Evolutionary conservation across 1,140 invertebrate genomes (phyloP).

Genomic region (Drosophila miranda): DNA sequence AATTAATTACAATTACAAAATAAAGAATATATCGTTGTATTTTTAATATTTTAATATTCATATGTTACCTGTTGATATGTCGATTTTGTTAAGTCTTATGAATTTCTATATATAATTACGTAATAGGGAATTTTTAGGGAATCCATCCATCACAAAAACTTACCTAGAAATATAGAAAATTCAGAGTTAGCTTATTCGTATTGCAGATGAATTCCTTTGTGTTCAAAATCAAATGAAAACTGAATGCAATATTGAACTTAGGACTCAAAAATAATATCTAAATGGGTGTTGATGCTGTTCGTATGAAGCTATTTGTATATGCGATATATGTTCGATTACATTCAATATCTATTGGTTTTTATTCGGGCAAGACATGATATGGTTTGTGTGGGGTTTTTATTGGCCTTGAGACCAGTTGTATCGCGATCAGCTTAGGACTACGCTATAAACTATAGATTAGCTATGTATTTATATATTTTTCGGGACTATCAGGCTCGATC

Average conservation of each 20-base stretch:
- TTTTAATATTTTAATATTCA: too few species aligned
- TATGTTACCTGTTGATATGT: too few species aligned
- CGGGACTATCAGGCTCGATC: constrained; percentile 25
- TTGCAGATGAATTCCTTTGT: background rate
- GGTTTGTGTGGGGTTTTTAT: background rate
- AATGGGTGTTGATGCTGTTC: constrained; percentile 39
- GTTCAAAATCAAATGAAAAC: constrained; percentile 8
- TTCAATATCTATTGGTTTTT: constrained; percentile 4
- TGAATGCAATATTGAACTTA: constrained; percentile 7
- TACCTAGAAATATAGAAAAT: constrained; percentile 64
- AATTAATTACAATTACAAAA: too few species aligned
- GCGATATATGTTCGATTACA: constrained; percentile 21
- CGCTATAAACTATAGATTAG: constrained; percentile 43
- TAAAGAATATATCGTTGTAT: too few species aligned
- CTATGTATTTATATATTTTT: constrained; percentile 5
- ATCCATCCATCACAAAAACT: constrained; percentile 37
- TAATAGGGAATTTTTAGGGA: too few species aligned
- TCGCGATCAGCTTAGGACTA: constrained; percentile 22
- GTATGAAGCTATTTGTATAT: background rate
- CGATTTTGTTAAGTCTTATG: too few species aligned
- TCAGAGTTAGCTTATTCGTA: constrained; percentile 24
- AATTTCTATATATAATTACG: background rate
- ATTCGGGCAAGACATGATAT: constrained; percentile 24
- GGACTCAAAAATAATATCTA: constrained; percentile 17
- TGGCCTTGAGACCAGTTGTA: background rate